Percentiles rank a stretch among this genome's conserved stretches.
These are phyloP conservation scores for Paratilapia polleni DNA, from an alignment of 2,113 vertebrate species.

Conservation along the genomic window DNA sequence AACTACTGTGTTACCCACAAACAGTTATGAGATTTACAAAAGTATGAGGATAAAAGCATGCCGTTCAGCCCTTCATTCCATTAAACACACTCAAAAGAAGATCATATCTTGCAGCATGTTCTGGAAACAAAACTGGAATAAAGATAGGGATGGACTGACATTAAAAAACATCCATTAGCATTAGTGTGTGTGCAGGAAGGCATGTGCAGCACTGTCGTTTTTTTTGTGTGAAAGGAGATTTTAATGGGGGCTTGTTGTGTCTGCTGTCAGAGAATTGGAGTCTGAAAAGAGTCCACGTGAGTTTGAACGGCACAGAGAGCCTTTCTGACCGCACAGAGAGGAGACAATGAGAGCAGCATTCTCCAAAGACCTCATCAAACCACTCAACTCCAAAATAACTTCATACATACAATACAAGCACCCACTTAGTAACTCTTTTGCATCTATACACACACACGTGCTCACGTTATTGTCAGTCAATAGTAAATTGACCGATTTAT, in stretches of 20 bases:
- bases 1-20: background rate
- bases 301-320: background rate
- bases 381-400: rapidly evolving
- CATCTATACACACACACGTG: background rate
- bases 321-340: background rate
- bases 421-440: background rate
- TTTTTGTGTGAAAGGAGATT: background rate
- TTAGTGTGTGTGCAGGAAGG: background rate
- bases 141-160: background rate
- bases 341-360: slow-evolving; percentile 1
- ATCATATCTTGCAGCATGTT: background rate
- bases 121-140: background rate
- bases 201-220: background rate
- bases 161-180: background rate
- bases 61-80: background rate
- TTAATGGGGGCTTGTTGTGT: slow-evolving; percentile 41
- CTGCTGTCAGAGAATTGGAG: slow-evolving; percentile 12
- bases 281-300: slow-evolving; percentile 33
- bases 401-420: background rate
- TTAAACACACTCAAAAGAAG: background rate
- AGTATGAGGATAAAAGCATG: background rate
- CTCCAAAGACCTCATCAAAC: background rate
- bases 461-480: background rate
- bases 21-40: background rate
- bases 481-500: rapidly evolving